Percentiles rank a stretch among this genome's conserved stretches.
Conservation (phyloP, 2,888 invertebrate species). For the Gymnoscelis rufifasciata region DNA sequence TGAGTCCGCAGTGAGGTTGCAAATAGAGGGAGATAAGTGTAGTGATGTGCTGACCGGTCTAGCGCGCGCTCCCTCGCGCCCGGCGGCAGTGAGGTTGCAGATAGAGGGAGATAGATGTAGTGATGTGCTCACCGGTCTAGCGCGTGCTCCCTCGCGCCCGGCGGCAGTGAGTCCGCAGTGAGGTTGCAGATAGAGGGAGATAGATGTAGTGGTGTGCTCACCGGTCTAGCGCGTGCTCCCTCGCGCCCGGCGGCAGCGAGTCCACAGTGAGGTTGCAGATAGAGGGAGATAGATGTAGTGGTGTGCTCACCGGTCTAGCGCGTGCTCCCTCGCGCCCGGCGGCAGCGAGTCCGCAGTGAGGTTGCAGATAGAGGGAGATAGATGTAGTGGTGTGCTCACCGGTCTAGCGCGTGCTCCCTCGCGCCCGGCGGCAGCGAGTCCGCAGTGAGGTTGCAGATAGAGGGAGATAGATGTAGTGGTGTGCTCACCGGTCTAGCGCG, state of each 20-base stretch:
- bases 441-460: too few species aligned
- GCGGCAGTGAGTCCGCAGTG: too few species aligned
- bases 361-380: too few species aligned
- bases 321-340: constrained; percentile 6
- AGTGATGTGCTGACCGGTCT: constrained; percentile 35
- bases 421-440: constrained; percentile 7
- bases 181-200: too few species aligned
- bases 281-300: too few species aligned
- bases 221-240: constrained; percentile 31
- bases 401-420: constrained; percentile 25
- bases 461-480: too few species aligned
- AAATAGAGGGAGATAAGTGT: too few species aligned
- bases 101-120: too few species aligned
- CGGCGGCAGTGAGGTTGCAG: constrained; percentile 22
- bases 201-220: too few species aligned
- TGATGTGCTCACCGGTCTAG: constrained; percentile 37
- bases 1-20: constrained; percentile 20
- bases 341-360: too few species aligned
- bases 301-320: constrained; percentile 37
- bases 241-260: constrained; percentile 15
- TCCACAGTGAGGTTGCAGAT: too few species aligned
- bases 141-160: constrained; percentile 13
- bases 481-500: constrained; percentile 33
- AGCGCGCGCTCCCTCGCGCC: constrained; percentile 21
- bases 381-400: constrained; percentile 26